phyloP scores from a whole-genome alignment of 2,888 invertebrate species.

The Elmis aenea region DNA sequence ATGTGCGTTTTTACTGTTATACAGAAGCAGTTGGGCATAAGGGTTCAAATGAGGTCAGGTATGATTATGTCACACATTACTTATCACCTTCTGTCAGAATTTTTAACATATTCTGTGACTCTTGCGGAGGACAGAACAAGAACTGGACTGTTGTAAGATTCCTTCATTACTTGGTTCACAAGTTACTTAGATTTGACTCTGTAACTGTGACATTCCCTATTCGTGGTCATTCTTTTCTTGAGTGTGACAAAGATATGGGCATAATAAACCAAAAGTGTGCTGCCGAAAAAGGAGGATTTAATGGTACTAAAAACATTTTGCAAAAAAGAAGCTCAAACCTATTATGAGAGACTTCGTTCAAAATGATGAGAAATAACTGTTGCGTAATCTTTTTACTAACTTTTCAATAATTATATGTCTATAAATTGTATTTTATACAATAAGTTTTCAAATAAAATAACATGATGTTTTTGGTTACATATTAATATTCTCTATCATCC shows the following conservation, averaged over 20 bases:
- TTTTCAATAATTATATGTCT: no score
- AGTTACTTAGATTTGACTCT: conserved; percentile 17
- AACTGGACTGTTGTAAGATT: conserved; percentile 22
- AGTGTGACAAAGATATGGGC: conserved; percentile 25
- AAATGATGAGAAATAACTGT: no score
- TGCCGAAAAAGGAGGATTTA: no score
- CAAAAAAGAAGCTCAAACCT: no score
- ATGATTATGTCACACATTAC: conserved; percentile 13
- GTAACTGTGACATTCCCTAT: conserved; percentile 26
- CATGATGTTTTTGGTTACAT: no score
- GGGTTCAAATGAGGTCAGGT: conserved; percentile 17
- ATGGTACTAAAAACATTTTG: no score
- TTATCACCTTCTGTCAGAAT: conserved; percentile 12
- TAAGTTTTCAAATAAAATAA: no score
- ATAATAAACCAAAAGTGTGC: conserved; percentile 21
- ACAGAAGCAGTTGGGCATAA: conserved; percentile 27
- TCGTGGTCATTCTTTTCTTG: conserved; percentile 25
- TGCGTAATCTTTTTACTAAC: no score
- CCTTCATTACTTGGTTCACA: conserved; percentile 25
- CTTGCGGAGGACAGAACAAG: no score
- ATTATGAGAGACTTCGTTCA: no score
- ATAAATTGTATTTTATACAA: no score
- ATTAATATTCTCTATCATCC: no score
- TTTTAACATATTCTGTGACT: conserved; percentile 29
- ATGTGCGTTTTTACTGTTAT: conserved; percentile 27